Conservation (phyloP, 2,113 vertebrate genomes). For the Entelurus aequoreus region DNA sequence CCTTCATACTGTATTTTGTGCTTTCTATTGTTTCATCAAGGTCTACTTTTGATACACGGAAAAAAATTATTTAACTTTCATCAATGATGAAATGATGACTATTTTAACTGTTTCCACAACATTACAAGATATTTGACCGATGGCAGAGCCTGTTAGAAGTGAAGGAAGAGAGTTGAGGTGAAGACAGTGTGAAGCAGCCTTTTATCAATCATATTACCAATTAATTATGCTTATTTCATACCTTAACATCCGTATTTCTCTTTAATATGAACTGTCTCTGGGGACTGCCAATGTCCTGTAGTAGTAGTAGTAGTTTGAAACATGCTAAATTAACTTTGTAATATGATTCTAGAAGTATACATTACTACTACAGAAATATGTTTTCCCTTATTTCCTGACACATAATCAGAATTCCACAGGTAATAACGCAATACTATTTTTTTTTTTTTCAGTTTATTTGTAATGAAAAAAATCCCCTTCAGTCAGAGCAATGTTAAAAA, state of each 20-base stretch:
- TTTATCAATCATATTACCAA: neutral
- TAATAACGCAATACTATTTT: conserved; percentile 8
- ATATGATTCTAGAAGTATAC: too few relatives aligned
- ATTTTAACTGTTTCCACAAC: neutral
- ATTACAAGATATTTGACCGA: conserved; percentile 35
- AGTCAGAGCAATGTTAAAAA: conserved; percentile 24
- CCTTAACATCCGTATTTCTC: neutral
- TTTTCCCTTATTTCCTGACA: too few relatives aligned
- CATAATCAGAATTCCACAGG: conserved; percentile 10
- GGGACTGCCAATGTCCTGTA: too few relatives aligned
- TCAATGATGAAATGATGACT: too few relatives aligned
- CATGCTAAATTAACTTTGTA: too few relatives aligned
- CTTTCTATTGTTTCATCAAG: neutral
- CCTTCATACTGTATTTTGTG: neutral
- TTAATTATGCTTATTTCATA: neutral
- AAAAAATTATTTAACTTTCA: neutral
- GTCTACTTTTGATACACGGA: neutral
- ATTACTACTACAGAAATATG: too few relatives aligned
- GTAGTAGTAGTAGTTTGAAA: too few relatives aligned
- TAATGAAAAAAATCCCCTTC: conserved; percentile 6
- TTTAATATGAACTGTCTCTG: too few relatives aligned
- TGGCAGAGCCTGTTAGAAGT: conserved; percentile 11
- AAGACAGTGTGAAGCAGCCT: conserved; percentile 7
- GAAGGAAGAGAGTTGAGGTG: conserved; percentile 16
- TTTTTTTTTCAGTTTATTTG: conserved; percentile 5